Base-by-base conservation (phyloP, 2,797 vertebrate species). In the Danio kyathit region DNA sequence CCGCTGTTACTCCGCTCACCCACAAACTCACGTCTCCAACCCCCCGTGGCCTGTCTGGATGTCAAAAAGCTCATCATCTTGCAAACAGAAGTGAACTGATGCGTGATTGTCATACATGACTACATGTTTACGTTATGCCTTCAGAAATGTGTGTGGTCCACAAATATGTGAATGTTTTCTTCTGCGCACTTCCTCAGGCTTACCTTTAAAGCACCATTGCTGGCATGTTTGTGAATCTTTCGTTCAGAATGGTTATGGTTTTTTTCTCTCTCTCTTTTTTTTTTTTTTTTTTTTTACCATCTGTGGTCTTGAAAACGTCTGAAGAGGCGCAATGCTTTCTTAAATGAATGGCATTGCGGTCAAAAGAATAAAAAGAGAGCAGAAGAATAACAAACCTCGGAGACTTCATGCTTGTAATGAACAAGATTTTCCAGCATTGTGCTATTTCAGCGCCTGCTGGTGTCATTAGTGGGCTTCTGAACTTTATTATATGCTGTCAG, bases 391-490 rank as follows among this genome's bases (percentile, higher is more conserved):
- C 52, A 52, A 79, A 79, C 57, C 38, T 49, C 6, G 5, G 12
- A 29, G 46, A 72, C 48, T 41, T 44, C 19, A 13, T 75, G 38
- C 73, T 60, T 59, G 12, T 80, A 56, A 75, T 76, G 38, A 79
- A 63, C 21, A 76, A 44, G 38, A 69, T 75, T 85, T 86, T 88
- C 83, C 83, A 76, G 52, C 54, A 54, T 69, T 54, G 21, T 73
- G 66, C 80, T 65, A 7, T 82, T 79, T 79, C 59, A 56, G 61
- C 60, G 82, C 77, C 69, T 84, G 61, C 75, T 73, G 83, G 76
- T 88, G 90, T 91, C 90, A 89, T 90, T 90, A 90, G 86, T 91
- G 91, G 85, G 74, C 73, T 90, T 86, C 85, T 87, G 86, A 87
- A 44, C 57, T 78, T 92, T 92, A 93, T 94, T 92, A 93, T 61